These are phyloP conservation scores for Cololabis saira DNA, from an alignment of 2,113 vertebrate genomes.

Conservation along the genomic window DNA sequence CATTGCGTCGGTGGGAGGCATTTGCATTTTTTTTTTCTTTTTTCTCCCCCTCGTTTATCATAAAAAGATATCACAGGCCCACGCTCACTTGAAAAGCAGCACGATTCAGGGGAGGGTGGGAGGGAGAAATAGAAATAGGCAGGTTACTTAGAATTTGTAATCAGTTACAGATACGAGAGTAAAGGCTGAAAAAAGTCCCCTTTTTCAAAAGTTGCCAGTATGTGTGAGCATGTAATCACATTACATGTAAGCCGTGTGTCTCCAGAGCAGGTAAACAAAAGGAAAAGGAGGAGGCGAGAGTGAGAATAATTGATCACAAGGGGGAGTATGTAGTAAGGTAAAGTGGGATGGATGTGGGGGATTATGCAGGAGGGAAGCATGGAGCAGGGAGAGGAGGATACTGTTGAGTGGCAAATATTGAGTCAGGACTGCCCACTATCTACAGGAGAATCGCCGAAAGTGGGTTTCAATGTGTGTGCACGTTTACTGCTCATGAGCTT, in stretches of 20 bases:
- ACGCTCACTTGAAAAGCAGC: slow-evolving; percentile 78
- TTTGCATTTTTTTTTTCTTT: slow-evolving; percentile 79
- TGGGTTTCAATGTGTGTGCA: slow-evolving; percentile 31
- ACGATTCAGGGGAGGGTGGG: slow-evolving; percentile 71
- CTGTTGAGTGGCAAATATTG: slow-evolving; percentile 56
- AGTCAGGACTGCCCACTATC: slow-evolving; percentile 63
- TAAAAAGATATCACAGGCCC: slow-evolving; percentile 82
- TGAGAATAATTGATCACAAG: slow-evolving; percentile 49
- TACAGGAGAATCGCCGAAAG: slow-evolving; percentile 31
- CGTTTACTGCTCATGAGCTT: slow-evolving; percentile 11
- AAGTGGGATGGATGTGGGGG: slow-evolving; percentile 20
- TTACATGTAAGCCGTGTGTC: slow-evolving; percentile 51
- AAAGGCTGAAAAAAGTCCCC: background rate
- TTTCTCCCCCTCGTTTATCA: slow-evolving; percentile 79
- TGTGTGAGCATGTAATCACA: slow-evolving; percentile 34
- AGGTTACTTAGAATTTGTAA: slow-evolving; percentile 66
- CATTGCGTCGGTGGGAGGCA: slow-evolving; percentile 79
- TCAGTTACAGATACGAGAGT: slow-evolving; percentile 53
- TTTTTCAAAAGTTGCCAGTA: background rate
- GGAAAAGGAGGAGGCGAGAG: slow-evolving; percentile 26
- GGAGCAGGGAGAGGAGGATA: slow-evolving; percentile 46
- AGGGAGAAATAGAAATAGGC: slow-evolving; percentile 61
- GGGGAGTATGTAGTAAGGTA: slow-evolving; percentile 31
- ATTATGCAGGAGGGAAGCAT: slow-evolving; percentile 41
- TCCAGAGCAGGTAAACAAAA: background rate